phyloP scores from a whole-genome alignment of 1,140 invertebrate species.

The Pseudachorutes palmiensis region DNA sequence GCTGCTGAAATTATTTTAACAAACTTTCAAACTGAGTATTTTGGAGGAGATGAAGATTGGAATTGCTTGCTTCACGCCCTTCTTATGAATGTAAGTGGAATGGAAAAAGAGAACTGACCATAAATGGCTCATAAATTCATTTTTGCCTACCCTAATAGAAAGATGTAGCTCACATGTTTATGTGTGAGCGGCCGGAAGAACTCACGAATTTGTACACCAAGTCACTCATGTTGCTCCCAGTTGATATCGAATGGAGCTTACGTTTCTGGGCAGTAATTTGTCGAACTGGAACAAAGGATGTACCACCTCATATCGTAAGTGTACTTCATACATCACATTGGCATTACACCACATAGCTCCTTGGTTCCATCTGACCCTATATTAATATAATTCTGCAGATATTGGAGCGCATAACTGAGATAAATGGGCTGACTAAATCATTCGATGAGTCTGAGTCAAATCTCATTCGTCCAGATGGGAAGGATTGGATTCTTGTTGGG shows the following conservation, averaged over 20 bases:
- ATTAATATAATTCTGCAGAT: constrained; percentile 1
- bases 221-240: not conserved
- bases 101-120: no score
- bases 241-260: not conserved
- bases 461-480: constrained; percentile 13
- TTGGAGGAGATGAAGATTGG: constrained; percentile 23
- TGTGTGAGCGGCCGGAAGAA: constrained; percentile 1
- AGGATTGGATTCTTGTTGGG: constrained; percentile 20
- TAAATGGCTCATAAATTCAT: no score
- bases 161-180: constrained; percentile 11
- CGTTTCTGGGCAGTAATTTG: not conserved
- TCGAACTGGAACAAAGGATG: not conserved
- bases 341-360: no score
- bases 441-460: constrained; percentile 12
- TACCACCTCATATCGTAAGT: not conserved
- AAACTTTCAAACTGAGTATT: constrained; percentile 21
- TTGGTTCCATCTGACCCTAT: not conserved
- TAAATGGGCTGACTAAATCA: constrained; percentile 14
- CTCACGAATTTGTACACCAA: not conserved
- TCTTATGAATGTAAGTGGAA: constrained; percentile 20
- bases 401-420: constrained; percentile 1
- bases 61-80: constrained; percentile 16
- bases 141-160: no score
- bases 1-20: constrained; percentile 22
- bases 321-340: no score